Evolutionary conservation across 1,140 invertebrate genomes (phyloP).

Genomic region (Centruroides vittatus): DNA sequence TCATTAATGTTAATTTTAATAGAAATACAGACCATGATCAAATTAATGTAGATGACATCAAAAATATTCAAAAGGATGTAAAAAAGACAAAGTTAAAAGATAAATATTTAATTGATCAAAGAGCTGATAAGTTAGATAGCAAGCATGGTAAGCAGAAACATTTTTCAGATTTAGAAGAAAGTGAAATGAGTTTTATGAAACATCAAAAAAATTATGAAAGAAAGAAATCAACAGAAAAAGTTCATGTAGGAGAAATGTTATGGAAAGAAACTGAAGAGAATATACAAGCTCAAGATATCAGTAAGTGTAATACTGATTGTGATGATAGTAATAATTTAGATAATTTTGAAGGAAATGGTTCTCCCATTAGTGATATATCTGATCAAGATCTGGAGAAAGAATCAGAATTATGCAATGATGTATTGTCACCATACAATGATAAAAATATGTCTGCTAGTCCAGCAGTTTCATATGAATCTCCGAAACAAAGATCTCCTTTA

Average conservation of each 20-base stretch:
- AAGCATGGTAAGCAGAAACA: too few species aligned
- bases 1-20: slow-evolving; percentile 77
- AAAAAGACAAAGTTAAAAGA: too few species aligned
- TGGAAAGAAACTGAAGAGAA: background rate
- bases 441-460: background rate
- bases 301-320: slow-evolving; percentile 1
- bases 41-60: slow-evolving; percentile 7
- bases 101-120: too few species aligned
- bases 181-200: too few species aligned
- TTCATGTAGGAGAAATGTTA: background rate
- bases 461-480: background rate
- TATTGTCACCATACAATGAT: background rate
- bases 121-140: too few species aligned
- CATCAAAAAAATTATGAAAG: too few species aligned
- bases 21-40: slow-evolving; percentile 18
- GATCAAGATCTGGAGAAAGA: too few species aligned
- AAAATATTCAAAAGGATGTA: slow-evolving; percentile 7
- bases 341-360: too few species aligned
- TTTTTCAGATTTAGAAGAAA: too few species aligned
- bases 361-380: too few species aligned
- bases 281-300: background rate
- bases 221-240: background rate
- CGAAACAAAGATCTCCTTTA: background rate
- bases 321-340: background rate
- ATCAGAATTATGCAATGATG: too few species aligned